Percentiles rank a stretch among this genome's conserved stretches.
phyloP scores from a whole-genome alignment of 30 jellyfish, hydroid and myxozoan species.

The Aurelia aurita region DNA sequence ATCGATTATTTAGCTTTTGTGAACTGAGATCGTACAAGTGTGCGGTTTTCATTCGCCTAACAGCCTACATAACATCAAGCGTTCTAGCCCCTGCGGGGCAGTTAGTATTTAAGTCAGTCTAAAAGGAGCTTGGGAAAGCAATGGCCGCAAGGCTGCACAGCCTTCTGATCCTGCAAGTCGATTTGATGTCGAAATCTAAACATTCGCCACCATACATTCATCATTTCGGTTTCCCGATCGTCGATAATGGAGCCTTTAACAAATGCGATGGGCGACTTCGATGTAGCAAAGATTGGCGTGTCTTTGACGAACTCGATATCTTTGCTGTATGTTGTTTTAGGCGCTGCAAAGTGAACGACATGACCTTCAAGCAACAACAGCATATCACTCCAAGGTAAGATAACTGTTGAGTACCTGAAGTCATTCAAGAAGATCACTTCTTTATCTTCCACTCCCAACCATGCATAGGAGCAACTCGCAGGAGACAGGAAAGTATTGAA shows the following conservation, averaged over 20 bases:
- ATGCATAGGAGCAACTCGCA: slow-evolving; percentile 25
- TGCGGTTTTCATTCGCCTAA: not conserved
- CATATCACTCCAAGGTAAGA: slow-evolving; percentile 32
- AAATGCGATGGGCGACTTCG: slow-evolving; percentile 11
- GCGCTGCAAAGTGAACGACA: slow-evolving; percentile 21
- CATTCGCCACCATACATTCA: slow-evolving; percentile 41
- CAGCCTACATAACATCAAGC: no score
- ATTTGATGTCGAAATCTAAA: slow-evolving; percentile 26
- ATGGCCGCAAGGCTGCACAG: slow-evolving; percentile 35
- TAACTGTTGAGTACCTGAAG: slow-evolving; percentile 17
- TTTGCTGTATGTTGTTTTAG: slow-evolving; percentile 19
- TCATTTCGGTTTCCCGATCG: slow-evolving; percentile 43
- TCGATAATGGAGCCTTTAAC: not conserved
- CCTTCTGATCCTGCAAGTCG: slow-evolving; percentile 2
- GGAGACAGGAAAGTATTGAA: slow-evolving; percentile 9
- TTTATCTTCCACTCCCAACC: slow-evolving; percentile 36
- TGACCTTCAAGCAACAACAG: slow-evolving; percentile 48
- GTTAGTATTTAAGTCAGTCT: no score
- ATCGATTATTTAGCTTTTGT: no score
- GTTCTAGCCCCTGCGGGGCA: no score
- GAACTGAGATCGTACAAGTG: no score
- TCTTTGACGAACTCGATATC: slow-evolving; percentile 33
- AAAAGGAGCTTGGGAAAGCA: slow-evolving; percentile 24
- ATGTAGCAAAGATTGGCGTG: slow-evolving; percentile 45
- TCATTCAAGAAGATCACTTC: slow-evolving; percentile 31